Base-by-base conservation (phyloP, 1,140 invertebrate genomes). In the Vanessa tameamea region DNA sequence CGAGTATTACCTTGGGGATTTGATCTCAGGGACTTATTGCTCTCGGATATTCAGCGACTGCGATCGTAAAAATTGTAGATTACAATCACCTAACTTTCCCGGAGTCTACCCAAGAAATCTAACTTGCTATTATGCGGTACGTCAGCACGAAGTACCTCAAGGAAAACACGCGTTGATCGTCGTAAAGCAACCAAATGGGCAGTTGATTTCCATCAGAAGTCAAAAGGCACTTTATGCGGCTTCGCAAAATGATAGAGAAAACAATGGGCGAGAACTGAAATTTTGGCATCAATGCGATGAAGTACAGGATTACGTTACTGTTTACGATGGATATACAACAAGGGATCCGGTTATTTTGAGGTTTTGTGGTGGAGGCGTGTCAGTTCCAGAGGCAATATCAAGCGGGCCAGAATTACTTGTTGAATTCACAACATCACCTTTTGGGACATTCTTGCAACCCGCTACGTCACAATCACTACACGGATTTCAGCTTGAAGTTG, bases 41-140 rank as follows among this genome's bases (percentile, higher is more conserved):
- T 97, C 97, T 23, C 94, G 97, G 73, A 97, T 97, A 90, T 97
- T 97, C 93, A 97, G 96, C 91, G 96, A 97, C 89, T 98, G 97
- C 89, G 96, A 98, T 93, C 95, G 95, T 87, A 97, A 96, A 91
- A 94, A 95, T 65, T 98, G 97, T 92, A 95, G 96, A 75, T 94
- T 98, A 69, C 97, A 98, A 88, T 98, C 97, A 50, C 97, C 97
- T 23, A 98, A 98, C 93, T 98, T 97, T 91, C 97, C 97, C 11
- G 97, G 97, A 59, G 94, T 98, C 50, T 98, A 98, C 91, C 97
- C 97, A 0, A 94, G 97, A 51, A 98, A 98, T 90, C 94, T 97
- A 81, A 97, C 97, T 51, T 98, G 97, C 87, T 97, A 97, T 91
- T 97, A 97, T 83, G 97, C 97, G 50, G 96, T 97, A 37, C 90